Base-by-base conservation (phyloP, 2,797 vertebrate genomes). In the Atherinosoma microstoma region DNA sequence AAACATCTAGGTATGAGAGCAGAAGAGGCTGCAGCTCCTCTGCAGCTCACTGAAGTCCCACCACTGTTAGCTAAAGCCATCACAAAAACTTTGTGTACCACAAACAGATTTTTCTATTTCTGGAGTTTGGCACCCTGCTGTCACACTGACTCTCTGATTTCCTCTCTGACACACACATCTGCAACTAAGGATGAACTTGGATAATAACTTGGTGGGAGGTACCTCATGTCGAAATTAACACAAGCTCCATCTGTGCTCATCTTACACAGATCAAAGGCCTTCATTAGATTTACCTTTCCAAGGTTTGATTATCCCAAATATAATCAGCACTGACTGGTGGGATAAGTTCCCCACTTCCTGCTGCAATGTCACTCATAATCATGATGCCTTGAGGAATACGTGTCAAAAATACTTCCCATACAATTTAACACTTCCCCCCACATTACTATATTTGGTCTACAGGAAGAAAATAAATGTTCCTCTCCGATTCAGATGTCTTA, bases 31-130 rank as follows among this genome's bases (percentile, higher is more conserved):
- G 12, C 4, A 12, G 11, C n/a, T 36, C n/a, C 10, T 2, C 15
- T 42, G 22, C 36, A 42, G 38, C 16, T 42, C 27, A 38, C 15
- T 57, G n/a, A 42, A 30, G 54, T 67, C 36, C 36, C 40, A 57
- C n/a, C 20, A 45, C 20, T 32, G 56, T 15, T 6, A 32, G 54
- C 20, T 40, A 22, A 58, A 32, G 11, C 29, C 15, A 11, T 27
- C 27, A 15, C 29, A 30, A 57, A 58, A 67, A 66, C 16, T 40
- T 27, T 56, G n/a, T 22, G n/a, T 10, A 24, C 24, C 34, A 65
- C 63, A 38, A 29, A 42, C 64, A 30, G 51, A 56, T n/a, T 10
- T 57, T 42, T 57, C 53, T 67, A 57, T 57, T 57, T 30, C 8
- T 38, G 24, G 35, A 11, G 11, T 42, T 34, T 20, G 22, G 15